Base-by-base conservation (phyloP, 2,113 vertebrate species). In the Stomatorhinus ivindoensis region DNA sequence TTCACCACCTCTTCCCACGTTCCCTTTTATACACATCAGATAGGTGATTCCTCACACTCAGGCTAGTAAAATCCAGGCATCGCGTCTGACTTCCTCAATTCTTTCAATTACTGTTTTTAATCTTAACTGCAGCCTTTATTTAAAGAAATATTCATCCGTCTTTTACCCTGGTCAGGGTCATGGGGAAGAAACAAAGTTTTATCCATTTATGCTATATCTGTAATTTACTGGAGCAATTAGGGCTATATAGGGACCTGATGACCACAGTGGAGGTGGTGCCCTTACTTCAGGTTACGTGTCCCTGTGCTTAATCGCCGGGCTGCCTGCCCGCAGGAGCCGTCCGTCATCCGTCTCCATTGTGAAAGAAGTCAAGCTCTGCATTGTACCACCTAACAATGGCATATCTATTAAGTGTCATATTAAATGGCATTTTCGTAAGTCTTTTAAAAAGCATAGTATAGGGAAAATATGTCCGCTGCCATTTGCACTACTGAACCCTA, bases 371-470 rank as follows among this genome's bases (percentile, higher is more conserved):
- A 35, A 80, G 73, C 35, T 42, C 73, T 17, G 35, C 73, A 80
- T 80, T 80, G 73, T 80, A 42, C 73, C 6, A 2, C 35, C 35
- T 35, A 80, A 80, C 73, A 80, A 39, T 80, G 61, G 61, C 61
- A 4, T 53, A 87, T 87, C 85, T 51, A 87, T 87, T 88, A 47
- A 39, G 2, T 80, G 88, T 88, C 88, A 88, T 53, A 88, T 88
- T 47, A 80, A 80, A 88, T 51, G 35, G n/a, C 73, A 80, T 35
- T 19, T 19, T 42, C 6, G 15, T 39, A 80, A 80, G 31, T 80
- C 73, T 39, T 80, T 80, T 80, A 19, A 42, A 80, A 80, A 80
- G 73, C 73, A 80, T 15, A 2, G 35, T 19, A 42, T 80, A 80
- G 35, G 35, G 73, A 80, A 80, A 80, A 80, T 35, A 15, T 39